phyloP scores from a whole-genome alignment of 2,113 vertebrate genomes.

The Sphyrna mokarran region DNA sequence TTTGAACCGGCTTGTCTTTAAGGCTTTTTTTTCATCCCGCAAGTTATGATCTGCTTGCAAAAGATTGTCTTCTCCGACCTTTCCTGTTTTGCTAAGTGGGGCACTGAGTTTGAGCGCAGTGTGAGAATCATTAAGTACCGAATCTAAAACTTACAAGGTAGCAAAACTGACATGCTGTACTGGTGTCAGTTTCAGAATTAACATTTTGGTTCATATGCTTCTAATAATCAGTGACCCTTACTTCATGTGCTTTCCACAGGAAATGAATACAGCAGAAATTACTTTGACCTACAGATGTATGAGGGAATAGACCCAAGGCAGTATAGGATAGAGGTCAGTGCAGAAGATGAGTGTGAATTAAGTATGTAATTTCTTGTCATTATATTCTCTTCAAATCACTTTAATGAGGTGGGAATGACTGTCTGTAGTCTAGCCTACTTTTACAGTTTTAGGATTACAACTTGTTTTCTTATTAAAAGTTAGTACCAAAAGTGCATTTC shows the following conservation, averaged over 20 bases:
- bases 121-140: constrained; percentile 57
- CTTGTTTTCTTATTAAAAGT: constrained; percentile 33
- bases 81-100: constrained; percentile 89
- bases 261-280: constrained; percentile 88
- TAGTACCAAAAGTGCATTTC: background rate
- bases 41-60: constrained; percentile 59
- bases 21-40: background rate
- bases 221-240: constrained; percentile 94
- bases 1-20: background rate
- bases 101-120: constrained; percentile 71
- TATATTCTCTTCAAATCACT: constrained; percentile 92
- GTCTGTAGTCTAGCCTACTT: constrained; percentile 44
- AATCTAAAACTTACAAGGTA: constrained; percentile 75
- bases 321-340: constrained; percentile 72
- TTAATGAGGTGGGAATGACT: constrained; percentile 78
- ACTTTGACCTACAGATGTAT: constrained; percentile 85
- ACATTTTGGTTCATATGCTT: constrained; percentile 98
- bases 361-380: constrained; percentile 91
- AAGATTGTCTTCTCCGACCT: constrained; percentile 85
- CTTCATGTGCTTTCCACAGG: constrained; percentile 84
- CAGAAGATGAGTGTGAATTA: constrained; percentile 95
- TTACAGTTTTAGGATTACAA: constrained; percentile 12
- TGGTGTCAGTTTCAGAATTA: constrained; percentile 94
- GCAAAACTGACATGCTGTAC: constrained; percentile 63
- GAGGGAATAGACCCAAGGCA: constrained; percentile 87